A percentile compares a stretch with the other conserved stretches of the same genome.
phyloP scores from a whole-genome alignment of 2,113 vertebrate genomes.

The Sander vitreus region DNA sequence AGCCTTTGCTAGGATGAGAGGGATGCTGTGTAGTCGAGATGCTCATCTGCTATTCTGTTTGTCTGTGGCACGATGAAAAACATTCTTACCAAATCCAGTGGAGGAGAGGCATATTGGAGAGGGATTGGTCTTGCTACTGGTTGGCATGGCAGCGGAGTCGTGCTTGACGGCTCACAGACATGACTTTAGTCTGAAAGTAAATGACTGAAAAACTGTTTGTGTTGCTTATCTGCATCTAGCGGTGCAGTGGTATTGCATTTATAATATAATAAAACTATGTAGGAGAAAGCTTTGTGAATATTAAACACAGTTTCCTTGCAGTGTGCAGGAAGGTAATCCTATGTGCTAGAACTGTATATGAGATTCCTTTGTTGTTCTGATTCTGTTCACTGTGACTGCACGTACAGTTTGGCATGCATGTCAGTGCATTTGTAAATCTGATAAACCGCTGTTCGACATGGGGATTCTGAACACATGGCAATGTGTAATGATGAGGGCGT shows the following conservation, averaged over 20 bases:
- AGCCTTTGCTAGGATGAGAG: constrained; percentile 54
- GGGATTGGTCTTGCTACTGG: constrained; percentile 62
- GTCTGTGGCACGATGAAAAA: constrained; percentile 71
- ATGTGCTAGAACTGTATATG: background rate
- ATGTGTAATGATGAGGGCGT: constrained; percentile 68
- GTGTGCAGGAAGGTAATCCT: background rate
- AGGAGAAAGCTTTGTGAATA: constrained; percentile 46
- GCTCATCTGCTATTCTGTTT: constrained; percentile 80
- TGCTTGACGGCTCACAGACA: constrained; percentile 63
- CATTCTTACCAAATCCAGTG: constrained; percentile 75
- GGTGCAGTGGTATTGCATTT: constrained; percentile 24
- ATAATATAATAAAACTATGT: constrained; percentile 27
- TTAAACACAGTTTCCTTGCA: constrained; percentile 10
- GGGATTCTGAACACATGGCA: constrained; percentile 62
- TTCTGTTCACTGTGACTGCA: constrained; percentile 23
- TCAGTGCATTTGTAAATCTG: constrained; percentile 58
- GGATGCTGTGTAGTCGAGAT: constrained; percentile 47
- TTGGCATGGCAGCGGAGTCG: constrained; percentile 77
- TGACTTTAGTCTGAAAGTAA: constrained; percentile 31
- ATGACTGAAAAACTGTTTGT: constrained; percentile 31
- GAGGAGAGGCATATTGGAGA: constrained; percentile 69
- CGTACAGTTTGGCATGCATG: constrained; percentile 45
- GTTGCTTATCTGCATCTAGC: constrained; percentile 50
- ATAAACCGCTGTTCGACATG: constrained; percentile 62
- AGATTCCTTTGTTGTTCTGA: background rate